Base-by-base conservation (phyloP, 2,888 invertebrate genomes). In the Flexamia atlantica region DNA sequence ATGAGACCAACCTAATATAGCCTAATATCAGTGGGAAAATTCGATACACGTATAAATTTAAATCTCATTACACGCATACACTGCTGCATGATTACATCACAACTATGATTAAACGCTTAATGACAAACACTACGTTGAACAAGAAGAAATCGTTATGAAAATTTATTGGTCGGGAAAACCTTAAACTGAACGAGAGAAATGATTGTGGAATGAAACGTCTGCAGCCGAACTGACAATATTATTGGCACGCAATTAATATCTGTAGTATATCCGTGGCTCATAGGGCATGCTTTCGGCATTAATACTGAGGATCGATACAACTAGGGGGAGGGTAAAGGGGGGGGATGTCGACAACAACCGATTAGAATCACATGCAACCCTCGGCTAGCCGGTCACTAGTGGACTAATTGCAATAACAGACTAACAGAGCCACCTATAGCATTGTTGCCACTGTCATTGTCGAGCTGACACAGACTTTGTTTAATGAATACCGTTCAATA, bases 321-420 rank as follows among this genome's bases (percentile, higher is more conserved):
- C 46, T 30, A 40, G 30, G 81, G 81, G 81, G 53, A 60, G 60
- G 14, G 36, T 72, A 28, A n/a, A n/a, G 68, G 64, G 53, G 80
- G 81, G 53, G 20, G 50, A 81, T 84, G 84, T 84, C 84, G 84
- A 84, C 84, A 84, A 81, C 84, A 79, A 53, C 46, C 53, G 84
- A 84, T 84, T 84, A 84, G 81, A 84, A 84, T 84, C 84, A 84
- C 80, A 81, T 81, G 84, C 81, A 74, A 53, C 72, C 42, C 70
- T 30, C 30, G 12, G 30, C 60, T 7, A 53, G n/a, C 53, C 12
- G 46, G 46, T 46, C 53, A 53, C 5, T 23, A 10, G 53, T 68
- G 68, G 28, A 68, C 68, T 68, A 72, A 72, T 72, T 42, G 72
- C 42, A 53, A 53, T 42, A 42, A 17, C 72, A 72, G 28, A 46